A percentile compares a stretch with the other conserved stretches of the same genome.
phyloP scores from a whole-genome alignment of 2,797 vertebrate genomes.

The Prionace glauca region DNA sequence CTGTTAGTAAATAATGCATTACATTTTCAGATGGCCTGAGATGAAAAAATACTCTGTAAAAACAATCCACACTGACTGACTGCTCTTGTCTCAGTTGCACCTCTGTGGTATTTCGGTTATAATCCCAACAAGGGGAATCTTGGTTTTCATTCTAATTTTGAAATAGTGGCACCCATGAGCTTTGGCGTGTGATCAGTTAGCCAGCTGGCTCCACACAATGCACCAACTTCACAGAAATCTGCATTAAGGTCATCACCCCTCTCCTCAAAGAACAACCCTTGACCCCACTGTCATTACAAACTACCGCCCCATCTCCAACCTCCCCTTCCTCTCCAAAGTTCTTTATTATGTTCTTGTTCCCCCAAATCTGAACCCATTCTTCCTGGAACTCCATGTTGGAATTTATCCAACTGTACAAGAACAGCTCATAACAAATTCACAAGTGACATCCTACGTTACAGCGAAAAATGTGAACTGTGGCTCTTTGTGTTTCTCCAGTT shows the following conservation, averaged over 20 bases:
- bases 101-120: background rate
- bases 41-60: background rate
- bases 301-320: background rate
- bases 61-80: background rate
- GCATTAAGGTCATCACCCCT: background rate
- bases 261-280: background rate
- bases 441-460: background rate
- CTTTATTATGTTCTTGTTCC: background rate
- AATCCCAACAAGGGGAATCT: background rate
- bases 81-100: background rate
- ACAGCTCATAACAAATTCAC: background rate
- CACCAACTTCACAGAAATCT: background rate
- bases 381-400: background rate
- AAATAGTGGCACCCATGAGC: background rate
- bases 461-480: background rate
- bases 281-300: background rate
- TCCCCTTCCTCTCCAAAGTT: background rate
- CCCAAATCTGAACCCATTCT: background rate
- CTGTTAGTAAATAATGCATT: background rate
- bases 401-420: background rate
- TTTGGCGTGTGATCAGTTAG: background rate
- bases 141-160: background rate
- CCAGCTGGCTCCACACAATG: background rate
- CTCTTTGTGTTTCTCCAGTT: background rate
- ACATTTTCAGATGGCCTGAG: background rate